A percentile compares a stretch with the other conserved stretches of the same genome.
Conservation (phyloP, 2,888 invertebrate genomes). For the Meteorus colon region DNA sequence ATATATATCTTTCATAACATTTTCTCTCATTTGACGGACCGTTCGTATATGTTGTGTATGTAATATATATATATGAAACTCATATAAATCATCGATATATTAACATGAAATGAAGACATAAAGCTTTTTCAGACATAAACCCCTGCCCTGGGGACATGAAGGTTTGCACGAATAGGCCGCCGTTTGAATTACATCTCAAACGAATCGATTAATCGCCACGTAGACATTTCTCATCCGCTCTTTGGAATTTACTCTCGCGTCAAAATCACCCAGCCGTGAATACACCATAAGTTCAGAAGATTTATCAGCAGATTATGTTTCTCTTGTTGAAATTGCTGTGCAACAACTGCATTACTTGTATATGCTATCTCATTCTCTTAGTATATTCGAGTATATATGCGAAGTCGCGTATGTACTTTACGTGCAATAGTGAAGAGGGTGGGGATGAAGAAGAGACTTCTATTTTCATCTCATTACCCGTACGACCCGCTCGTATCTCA, state of each 20-base stretch:
- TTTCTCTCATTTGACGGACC: slow-evolving; percentile 1
- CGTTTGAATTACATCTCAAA: slow-evolving; percentile 34
- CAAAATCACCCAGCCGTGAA: slow-evolving; percentile 33
- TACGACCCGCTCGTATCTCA: slow-evolving; percentile 44
- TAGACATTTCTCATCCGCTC: slow-evolving; percentile 30
- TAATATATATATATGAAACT: not conserved
- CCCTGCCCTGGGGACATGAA: slow-evolving; percentile 19
- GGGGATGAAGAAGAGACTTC: slow-evolving; percentile 38
- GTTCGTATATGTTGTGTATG: not conserved
- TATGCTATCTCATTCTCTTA: not conserved
- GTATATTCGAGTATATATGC: not conserved
- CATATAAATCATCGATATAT: slow-evolving; percentile 34
- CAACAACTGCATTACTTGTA: slow-evolving; percentile 43
- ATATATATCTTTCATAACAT: slow-evolving; percentile 10
- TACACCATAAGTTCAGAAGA: slow-evolving; percentile 30
- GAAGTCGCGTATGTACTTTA: too few relatives aligned
- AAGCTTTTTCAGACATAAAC: slow-evolving; percentile 35
- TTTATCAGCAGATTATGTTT: slow-evolving; percentile 44
- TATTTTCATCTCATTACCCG: slow-evolving; percentile 51
- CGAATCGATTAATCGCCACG: slow-evolving; percentile 34
- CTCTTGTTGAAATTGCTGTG: slow-evolving; percentile 42
- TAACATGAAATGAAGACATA: slow-evolving; percentile 41
- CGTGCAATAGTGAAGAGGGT: not conserved
- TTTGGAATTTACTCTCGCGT: slow-evolving; percentile 33
- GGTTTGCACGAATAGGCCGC: slow-evolving; percentile 20